Percentiles rank a stretch among this genome's conserved stretches.
phyloP scores from a whole-genome alignment of 2,888 invertebrate species.

The Pegoplata infirma region DNA sequence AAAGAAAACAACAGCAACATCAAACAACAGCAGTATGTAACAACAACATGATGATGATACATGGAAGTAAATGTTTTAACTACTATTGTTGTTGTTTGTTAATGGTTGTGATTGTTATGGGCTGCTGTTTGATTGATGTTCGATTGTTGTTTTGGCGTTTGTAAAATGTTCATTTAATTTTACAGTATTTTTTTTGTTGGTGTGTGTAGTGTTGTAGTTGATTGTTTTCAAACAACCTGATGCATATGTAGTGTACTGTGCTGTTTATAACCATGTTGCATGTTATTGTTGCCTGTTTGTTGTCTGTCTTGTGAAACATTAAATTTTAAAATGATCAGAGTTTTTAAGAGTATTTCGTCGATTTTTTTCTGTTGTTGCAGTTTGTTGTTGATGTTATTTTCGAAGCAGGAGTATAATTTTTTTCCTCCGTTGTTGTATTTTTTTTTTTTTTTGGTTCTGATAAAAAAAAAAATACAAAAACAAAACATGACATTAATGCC shows the following conservation, averaged over 20 bases:
- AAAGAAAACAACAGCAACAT: not conserved
- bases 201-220: slow-evolving; percentile 19
- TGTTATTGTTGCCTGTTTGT: slow-evolving; percentile 52
- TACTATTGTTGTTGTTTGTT: slow-evolving; percentile 61
- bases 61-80: slow-evolving; percentile 60
- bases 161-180: slow-evolving; percentile 63
- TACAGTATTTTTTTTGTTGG: slow-evolving; percentile 46
- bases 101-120: slow-evolving; percentile 62
- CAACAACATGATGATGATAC: slow-evolving; percentile 18
- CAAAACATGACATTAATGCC: slow-evolving; percentile 67
- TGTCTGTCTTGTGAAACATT: slow-evolving; percentile 64
- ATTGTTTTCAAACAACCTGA: slow-evolving; percentile 46
- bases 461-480: too few relatives aligned
- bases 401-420: slow-evolving; percentile 51
- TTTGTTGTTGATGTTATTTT: slow-evolving; percentile 22
- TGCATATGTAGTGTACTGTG: too few relatives aligned
- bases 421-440: slow-evolving; percentile 9
- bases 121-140: slow-evolving; percentile 74
- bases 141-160: slow-evolving; percentile 67
- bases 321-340: slow-evolving; percentile 62
- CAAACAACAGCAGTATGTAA: too few relatives aligned
- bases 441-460: slow-evolving; percentile 24
- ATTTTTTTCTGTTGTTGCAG: slow-evolving; percentile 38
- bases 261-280: too few relatives aligned
- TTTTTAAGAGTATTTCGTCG: slow-evolving; percentile 39